phyloP scores from a whole-genome alignment of 2,113 vertebrate genomes.

The Trichechus manatus region DNA sequence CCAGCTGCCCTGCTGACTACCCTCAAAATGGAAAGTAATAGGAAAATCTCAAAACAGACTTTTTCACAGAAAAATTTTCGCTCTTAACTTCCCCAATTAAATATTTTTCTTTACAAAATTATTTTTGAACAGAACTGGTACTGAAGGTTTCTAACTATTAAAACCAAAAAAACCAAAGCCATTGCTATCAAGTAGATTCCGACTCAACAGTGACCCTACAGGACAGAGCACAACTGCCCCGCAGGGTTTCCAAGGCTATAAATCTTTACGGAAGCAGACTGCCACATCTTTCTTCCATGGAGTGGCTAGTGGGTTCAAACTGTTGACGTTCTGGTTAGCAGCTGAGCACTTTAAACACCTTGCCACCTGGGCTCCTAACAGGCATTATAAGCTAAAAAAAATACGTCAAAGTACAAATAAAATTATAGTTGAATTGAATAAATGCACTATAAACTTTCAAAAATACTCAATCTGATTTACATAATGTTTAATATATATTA shows the following conservation, averaged over 20 bases:
- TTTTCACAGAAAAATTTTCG: neutral
- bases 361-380: too few species aligned
- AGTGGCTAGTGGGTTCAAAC: neutral
- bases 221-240: neutral
- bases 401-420: constrained; percentile 9
- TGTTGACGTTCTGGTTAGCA: neutral
- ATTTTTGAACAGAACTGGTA: neutral
- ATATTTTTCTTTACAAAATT: neutral
- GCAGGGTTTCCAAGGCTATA: neutral
- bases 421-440: neutral
- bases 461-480: neutral
- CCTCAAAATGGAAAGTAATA: neutral
- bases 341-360: neutral
- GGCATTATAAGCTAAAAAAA: neutral
- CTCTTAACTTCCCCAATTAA: neutral
- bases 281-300: neutral
- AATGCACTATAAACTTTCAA: neutral
- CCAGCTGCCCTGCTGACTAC: neutral
- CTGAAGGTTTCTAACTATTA: neutral
- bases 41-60: neutral
- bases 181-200: neutral
- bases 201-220: neutral
- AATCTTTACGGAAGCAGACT: neutral
- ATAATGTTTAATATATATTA: neutral
- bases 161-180: neutral